Evolutionary conservation across 2,888 invertebrate species (phyloP), one percentile per base, ranked within the genome.

Genomic region (Scaptomyza polygonia): DNA sequence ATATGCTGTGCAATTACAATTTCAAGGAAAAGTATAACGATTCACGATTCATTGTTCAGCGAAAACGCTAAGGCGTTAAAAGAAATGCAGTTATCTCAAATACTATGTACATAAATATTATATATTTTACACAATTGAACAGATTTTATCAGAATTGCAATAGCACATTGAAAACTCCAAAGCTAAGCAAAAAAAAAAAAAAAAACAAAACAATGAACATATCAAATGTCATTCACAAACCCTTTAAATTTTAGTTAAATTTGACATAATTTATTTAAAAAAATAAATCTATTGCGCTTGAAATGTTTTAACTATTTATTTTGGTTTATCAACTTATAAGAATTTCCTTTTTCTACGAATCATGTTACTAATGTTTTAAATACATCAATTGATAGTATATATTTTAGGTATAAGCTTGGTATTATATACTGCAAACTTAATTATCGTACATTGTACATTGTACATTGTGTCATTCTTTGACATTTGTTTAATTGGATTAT

Each of bases 1-100:
- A 81, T 16, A 74, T 79, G 7, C 59, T 90, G 34, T 79, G 82
- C 45, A 85, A 72, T 39, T 90, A 76, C 40, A 88, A 77, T 25
- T 72, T 90, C 4, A 89, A 86, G 49, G 89, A 90, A 32, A 81
- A 77, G 56, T 36, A 64, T 9, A 58, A 29, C 5, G 65, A 63
- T 4, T 64, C n/a, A n/a, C n/a, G n/a, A n/a, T 67, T 27, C 54
- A 62, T 39, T 39, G 25, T 30, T 36, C 42, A 59, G 5, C 49
- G 48, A 39, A 72, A 5, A 67, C n/a, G 12, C 8, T 8, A 16
- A 30, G 11, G 14, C 25, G 12, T n/a, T 14, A 29, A 34, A 40
- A 9, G 3, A 18, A 18, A 32, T 9, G 3, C 32, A 5, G 6
- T 18, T 43, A 32, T 43, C 49, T 40, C 47, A 40, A 2, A 47